Percentiles rank a stretch among this genome's conserved stretches.
Evolutionary conservation across 1,140 invertebrate species (phyloP).

Genomic region (Rhynchophorus ferrugineus): DNA sequence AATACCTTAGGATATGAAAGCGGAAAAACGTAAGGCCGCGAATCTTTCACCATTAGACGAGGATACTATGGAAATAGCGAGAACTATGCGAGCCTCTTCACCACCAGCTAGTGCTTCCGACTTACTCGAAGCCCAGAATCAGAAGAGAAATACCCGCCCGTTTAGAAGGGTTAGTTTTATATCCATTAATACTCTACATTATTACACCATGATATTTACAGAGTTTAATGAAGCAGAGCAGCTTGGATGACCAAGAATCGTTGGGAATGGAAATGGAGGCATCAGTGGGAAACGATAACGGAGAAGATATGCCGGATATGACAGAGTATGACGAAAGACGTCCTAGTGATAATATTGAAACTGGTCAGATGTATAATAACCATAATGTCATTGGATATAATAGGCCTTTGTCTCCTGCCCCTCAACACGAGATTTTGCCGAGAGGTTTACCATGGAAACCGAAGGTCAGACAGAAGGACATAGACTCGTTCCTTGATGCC

Average conservation of each 20-base stretch:
- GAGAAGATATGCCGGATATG: constrained; percentile 42
- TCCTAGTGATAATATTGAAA: constrained; percentile 44
- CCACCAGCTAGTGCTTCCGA: constrained; percentile 90
- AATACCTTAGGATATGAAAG: constrained; percentile 24
- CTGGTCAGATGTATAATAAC: constrained; percentile 30
- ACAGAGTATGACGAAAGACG: constrained; percentile 44
- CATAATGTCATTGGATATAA: constrained; percentile 27
- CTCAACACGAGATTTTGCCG: constrained; percentile 12
- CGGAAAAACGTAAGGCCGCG: constrained; percentile 55
- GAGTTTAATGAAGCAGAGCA: constrained; percentile 88
- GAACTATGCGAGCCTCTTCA: constrained; percentile 88
- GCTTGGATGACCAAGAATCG: constrained; percentile 75
- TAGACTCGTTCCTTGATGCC: constrained; percentile 85
- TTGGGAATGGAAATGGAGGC: constrained; percentile 63
- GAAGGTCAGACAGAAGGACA: constrained; percentile 91
- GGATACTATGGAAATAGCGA: constrained; percentile 89
- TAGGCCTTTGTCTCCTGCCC: constrained; percentile 44
- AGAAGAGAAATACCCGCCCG: constrained; percentile 57
- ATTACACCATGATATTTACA: constrained; percentile 38
- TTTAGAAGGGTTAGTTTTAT: constrained; percentile 50
- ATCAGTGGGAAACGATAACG: constrained; percentile 42
- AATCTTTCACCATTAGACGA: constrained; percentile 71
- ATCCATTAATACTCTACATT: background rate
- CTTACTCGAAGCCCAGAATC: constrained; percentile 82
- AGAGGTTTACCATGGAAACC: constrained; percentile 80